phyloP scores from a whole-genome alignment of 2,113 vertebrate genomes.

The Coracopsis vasa region DNA sequence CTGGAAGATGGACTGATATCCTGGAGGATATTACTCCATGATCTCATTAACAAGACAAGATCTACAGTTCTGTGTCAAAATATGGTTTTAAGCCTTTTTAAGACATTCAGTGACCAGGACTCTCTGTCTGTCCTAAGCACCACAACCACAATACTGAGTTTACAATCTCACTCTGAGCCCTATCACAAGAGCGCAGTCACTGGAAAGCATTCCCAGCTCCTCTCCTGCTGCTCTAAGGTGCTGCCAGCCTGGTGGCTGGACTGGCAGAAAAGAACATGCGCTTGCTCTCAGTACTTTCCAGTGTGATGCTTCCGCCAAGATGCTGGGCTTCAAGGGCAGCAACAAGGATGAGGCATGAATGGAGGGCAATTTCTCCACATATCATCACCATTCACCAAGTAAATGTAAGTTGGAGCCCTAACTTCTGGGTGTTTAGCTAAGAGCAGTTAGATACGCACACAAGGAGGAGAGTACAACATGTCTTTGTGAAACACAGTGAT shows the following conservation, averaged over 20 bases:
- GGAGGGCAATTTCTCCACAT: not conserved
- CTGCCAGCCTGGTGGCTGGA: not conserved
- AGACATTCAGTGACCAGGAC: not conserved
- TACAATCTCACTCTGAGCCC: not conserved
- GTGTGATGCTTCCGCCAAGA: fast-evolving
- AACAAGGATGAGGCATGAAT: not conserved
- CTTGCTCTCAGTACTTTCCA: fast-evolving
- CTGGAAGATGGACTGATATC: not conserved
- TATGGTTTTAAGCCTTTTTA: not conserved
- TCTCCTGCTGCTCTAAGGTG: not conserved
- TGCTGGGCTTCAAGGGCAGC: not conserved
- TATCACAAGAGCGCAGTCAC: not conserved
- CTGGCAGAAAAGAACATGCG: fast-evolving
- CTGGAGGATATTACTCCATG: not conserved
- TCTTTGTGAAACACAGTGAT: not conserved
- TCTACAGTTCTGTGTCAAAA: not conserved
- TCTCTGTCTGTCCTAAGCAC: not conserved
- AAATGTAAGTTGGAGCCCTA: not conserved
- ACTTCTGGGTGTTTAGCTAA: not conserved
- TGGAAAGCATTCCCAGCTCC: not conserved
- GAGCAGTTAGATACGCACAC: fast-evolving
- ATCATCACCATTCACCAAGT: not conserved
- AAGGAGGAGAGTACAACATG: fast-evolving
- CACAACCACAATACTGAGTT: fast-evolving
- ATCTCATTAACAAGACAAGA: not conserved